A percentile compares a stretch with the other conserved stretches of the same genome.
Conservation (phyloP, 2,797 vertebrate species). For the Myiotriccus ornatus region DNA sequence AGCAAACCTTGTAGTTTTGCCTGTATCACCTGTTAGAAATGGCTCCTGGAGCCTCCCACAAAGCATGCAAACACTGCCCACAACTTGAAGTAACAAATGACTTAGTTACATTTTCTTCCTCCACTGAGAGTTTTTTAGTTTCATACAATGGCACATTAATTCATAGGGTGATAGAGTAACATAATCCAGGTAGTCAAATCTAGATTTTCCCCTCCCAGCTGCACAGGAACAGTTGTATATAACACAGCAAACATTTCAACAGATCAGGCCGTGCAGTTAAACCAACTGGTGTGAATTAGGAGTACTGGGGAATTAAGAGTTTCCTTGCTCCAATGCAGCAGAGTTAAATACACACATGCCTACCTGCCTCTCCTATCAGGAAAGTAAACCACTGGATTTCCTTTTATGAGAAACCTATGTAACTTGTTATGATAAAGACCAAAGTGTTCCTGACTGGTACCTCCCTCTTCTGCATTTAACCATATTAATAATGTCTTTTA, state of each 20-base stretch:
- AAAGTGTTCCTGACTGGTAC: neutral
- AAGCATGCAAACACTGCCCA: neutral
- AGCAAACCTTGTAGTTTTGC: neutral
- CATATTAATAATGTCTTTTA: neutral
- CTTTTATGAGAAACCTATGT: accelerated
- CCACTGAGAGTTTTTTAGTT: neutral
- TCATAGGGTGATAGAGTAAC: neutral
- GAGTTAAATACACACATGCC: neutral
- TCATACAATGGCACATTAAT: neutral
- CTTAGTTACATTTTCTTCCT: neutral
- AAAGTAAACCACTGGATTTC: neutral
- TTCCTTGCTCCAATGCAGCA: neutral
- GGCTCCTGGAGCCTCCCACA: neutral
- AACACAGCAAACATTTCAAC: neutral
- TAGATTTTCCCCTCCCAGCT: neutral
- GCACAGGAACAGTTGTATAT: accelerated
- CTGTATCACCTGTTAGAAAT: neutral
- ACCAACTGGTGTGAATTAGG: neutral
- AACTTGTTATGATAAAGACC: neutral
- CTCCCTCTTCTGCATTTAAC: neutral
- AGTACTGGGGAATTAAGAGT: neutral
- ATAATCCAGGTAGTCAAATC: neutral
- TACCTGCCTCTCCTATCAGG: neutral
- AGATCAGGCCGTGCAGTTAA: neutral
- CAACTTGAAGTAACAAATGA: neutral